Base-by-base conservation (phyloP, 2,797 vertebrate species). In the Centroberyx gerrardi region DNA sequence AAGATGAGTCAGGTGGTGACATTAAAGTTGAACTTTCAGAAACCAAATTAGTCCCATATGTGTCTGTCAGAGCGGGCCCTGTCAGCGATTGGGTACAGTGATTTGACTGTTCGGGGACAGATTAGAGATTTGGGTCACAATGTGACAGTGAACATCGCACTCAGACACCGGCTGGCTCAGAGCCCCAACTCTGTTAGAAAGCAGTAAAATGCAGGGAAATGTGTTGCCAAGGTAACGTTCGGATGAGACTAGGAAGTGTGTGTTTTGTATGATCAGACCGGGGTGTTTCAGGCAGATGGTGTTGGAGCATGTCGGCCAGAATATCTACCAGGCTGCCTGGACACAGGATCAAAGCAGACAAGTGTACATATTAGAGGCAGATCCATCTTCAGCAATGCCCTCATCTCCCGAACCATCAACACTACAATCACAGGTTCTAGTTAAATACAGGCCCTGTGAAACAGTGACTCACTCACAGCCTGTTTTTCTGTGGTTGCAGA, bases 1-100 rank as follows among this genome's bases (percentile, higher is more conserved):
- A 58, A 74, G 62, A 88, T 91, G 89, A 92, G 76, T 93, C 87
- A 91, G 64, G 42, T 8, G 28, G 62, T 68, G 86, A 78, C 74
- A 68, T 76, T 73, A 66, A 82, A 75, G 46, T 63, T 67, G 80
- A 81, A 83, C 73, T 79, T 80, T 71, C 5, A 52, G 60, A 74
- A 48, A 64, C 27, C 33, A 60, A 78, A 76, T 73, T 15, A 67
- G 46, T 65, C 29, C 56, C 1, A 4, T 28, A 15, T 49, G n/a
- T 22, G 38, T 64, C 3, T 36, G 40, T 10, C 38, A 31, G 42
- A 3, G 10, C 1, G 59, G 1, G 44, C 40, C 40, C 40, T 69
- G 18, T 36, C 36, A 31, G 42, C 77, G 40, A 73, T 51, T 36
- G 56, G 51, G 18, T 7, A 3, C 13, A 2, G 59, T 1, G 38